Percentiles rank a stretch among this genome's conserved stretches.
Conservation (phyloP, 2,113 vertebrate genomes). For the Coptodon bakossiorum region DNA sequence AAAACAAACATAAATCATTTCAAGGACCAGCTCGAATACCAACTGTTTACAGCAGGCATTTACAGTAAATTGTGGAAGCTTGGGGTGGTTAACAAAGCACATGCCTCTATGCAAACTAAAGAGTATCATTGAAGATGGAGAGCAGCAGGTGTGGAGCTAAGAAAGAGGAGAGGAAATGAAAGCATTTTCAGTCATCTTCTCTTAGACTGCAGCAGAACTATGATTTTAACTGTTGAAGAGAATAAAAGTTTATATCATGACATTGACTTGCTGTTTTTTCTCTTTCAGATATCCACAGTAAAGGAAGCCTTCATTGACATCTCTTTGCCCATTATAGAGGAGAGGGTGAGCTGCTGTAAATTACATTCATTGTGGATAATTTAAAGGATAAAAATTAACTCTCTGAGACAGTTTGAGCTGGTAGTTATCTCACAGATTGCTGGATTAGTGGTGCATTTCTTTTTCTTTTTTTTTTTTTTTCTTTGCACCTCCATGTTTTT, state of each 20-base stretch:
- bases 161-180: background rate
- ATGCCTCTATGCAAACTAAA: conserved; percentile 7
- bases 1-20: background rate
- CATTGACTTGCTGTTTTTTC: background rate
- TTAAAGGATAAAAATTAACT: background rate
- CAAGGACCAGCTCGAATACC: conserved; percentile 40
- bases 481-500: background rate
- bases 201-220: background rate
- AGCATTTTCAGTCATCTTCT: background rate
- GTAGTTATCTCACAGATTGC: background rate
- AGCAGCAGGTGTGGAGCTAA: conserved; percentile 18
- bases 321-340: conserved; percentile 96
- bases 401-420: background rate
- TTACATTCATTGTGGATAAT: background rate
- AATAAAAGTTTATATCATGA: background rate
- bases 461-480: background rate
- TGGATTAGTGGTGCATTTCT: background rate
- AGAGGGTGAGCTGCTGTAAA: conserved; percentile 83
- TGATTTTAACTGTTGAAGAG: background rate
- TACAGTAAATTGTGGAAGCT: background rate
- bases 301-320: conserved; percentile 98
- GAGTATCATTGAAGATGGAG: conserved; percentile 19
- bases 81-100: background rate
- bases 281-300: conserved; percentile 87
- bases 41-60: conserved; percentile 15